A percentile compares a stretch with the other conserved stretches of the same genome.
Conservation (phyloP, 2,113 vertebrate genomes). For the Pterocles gutturalis region DNA sequence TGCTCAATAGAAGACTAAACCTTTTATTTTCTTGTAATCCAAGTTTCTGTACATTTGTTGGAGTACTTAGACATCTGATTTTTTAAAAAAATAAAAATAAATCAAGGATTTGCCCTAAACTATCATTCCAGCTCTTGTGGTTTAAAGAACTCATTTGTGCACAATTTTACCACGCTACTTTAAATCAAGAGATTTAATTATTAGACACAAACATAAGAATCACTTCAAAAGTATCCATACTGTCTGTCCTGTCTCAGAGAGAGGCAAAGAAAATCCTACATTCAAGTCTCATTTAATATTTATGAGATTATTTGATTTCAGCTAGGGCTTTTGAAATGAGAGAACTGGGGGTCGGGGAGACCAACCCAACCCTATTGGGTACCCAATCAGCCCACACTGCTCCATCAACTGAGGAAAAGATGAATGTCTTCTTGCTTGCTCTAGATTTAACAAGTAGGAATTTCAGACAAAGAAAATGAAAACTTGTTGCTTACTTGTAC, state of each 20-base stretch:
- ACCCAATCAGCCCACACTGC: not conserved
- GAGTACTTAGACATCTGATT: not conserved
- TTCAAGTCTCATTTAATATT: not conserved
- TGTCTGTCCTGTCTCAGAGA: not conserved
- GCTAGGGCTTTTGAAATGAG: not conserved
- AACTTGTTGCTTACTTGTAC: conserved; percentile 88
- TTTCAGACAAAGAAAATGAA: not conserved
- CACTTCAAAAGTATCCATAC: not conserved
- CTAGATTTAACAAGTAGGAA: not conserved
- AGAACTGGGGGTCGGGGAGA: not conserved
- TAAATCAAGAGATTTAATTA: not conserved
- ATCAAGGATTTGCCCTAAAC: not conserved
- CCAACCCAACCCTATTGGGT: not conserved
- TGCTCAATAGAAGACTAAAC: not conserved
- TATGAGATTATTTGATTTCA: not conserved
- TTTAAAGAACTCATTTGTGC: not conserved
- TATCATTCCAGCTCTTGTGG: not conserved
- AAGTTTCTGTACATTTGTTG: not conserved
- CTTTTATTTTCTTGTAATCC: not conserved
- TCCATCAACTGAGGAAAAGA: not conserved
- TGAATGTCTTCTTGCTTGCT: not conserved
- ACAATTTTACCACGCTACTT: not conserved
- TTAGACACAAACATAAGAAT: not conserved
- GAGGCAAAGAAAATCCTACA: not conserved
- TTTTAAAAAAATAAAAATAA: not conserved